Evolutionary conservation across 2,113 vertebrate species (phyloP), one percentile per base, ranked within the genome.

Genomic region (Stegostoma tigrinum): DNA sequence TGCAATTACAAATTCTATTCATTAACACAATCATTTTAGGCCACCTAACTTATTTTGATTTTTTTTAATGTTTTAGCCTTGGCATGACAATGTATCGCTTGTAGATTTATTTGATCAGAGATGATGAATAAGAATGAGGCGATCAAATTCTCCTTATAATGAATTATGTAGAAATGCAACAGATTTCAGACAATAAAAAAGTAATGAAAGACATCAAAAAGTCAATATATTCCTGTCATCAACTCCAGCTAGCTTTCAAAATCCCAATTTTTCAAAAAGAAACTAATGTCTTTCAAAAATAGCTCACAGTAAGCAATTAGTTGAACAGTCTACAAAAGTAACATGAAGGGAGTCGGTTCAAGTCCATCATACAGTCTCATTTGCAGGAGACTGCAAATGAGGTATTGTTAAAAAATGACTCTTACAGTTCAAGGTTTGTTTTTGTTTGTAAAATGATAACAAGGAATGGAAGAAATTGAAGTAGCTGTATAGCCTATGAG

Each of bases 181-280:
- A 14, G 14, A 52, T 95, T 72, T 30, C 21, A 95, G 68, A 72
- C 45, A 95, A 95, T 94, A 94, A 70, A 67, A 90, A 72, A 68
- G 42, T 94, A 45, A 94, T 70, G 94, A 95, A 95, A 72, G 52
- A 15, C 42, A 75, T 70, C 94, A 75, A 95, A 94, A 95, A 70
- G 21, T 14, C 27, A 70, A 42, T 45, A 45, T 27, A 75, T 48
- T 95, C 70, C 72, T 95, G 23, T 48, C 67, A 52, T 24, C 38
- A 95, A 48, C 38, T 95, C 67, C 68, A 95, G 14, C 23, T 52
- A 5, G 52, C 23, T 23, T 70, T 68, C 67, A 48, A 42, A 52
- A 30, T 52, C 27, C 15, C 24, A 95, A 95, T 95, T 52, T 68
- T 95, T 95, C 38, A 95, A 30, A 95, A 61, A 52, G 10, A 68